phyloP scores from a whole-genome alignment of 1,140 invertebrate genomes.

The Drosophila murphyi region DNA sequence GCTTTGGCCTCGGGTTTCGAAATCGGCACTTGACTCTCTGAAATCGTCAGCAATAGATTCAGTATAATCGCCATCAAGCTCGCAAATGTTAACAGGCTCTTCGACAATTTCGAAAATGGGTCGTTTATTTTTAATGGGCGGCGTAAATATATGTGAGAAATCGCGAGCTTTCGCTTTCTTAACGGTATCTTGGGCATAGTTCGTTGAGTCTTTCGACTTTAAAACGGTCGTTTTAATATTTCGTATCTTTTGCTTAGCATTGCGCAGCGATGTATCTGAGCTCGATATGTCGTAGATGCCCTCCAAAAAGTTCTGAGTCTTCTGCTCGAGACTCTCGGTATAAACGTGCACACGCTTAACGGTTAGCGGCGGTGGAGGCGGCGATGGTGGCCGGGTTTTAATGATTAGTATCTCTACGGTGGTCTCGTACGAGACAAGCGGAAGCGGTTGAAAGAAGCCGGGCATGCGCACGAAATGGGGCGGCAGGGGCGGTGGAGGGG shows the following conservation, averaged over 20 bases:
- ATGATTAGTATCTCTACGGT: slow-evolving; percentile 81
- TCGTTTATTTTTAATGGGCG: slow-evolving; percentile 66
- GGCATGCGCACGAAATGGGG: slow-evolving; percentile 78
- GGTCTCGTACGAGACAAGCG: slow-evolving; percentile 81
- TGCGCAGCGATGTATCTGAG: slow-evolving; percentile 76
- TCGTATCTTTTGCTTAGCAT: slow-evolving; percentile 83
- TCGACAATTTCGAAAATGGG: slow-evolving; percentile 83
- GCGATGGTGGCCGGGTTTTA: slow-evolving; percentile 75
- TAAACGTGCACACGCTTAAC: slow-evolving; percentile 79
- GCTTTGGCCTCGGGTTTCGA: slow-evolving; percentile 73
- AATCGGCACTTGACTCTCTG: slow-evolving; percentile 77
- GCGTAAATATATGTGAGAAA: slow-evolving; percentile 82
- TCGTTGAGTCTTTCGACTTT: slow-evolving; percentile 80
- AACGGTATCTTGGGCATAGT: slow-evolving; percentile 84
- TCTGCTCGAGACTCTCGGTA: slow-evolving; percentile 80
- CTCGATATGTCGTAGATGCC: slow-evolving; percentile 76
- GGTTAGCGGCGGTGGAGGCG: slow-evolving; percentile 73
- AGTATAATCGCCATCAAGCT: slow-evolving; percentile 75
- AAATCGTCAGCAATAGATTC: slow-evolving; percentile 80
- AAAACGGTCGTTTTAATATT: slow-evolving; percentile 80
- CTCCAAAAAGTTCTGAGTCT: slow-evolving; percentile 81
- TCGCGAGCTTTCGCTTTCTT: slow-evolving; percentile 82
- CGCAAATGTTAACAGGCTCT: slow-evolving; percentile 70
- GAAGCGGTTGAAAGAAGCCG: slow-evolving; percentile 84
- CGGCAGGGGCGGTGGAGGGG: slow-evolving; percentile 74